Base-by-base conservation (phyloP, 2,797 vertebrate species). In the Leuciscus waleckii region DNA sequence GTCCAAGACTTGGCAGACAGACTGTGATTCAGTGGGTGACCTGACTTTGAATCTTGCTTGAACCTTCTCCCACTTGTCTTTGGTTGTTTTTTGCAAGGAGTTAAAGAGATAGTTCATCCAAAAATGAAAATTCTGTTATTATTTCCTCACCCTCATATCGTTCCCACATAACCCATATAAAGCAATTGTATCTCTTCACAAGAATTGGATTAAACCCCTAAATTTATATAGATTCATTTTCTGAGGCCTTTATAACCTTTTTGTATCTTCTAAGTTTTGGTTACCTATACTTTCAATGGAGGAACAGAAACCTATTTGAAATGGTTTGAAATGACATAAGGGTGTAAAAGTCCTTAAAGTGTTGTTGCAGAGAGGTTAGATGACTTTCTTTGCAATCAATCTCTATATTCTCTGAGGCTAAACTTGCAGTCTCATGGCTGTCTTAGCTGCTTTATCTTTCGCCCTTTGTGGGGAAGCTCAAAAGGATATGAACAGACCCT, bases 401-500 rank as follows among this genome's bases (percentile, higher is more conserved):
- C 73, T 58, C 46, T 81, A 63, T 79, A 81, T 85, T 75, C 76
- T 73, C 77, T 81, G 61, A 71, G 71, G 67, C 68, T 81, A 77
- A 78, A 79, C 85, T 63, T 51, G n/a, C 61, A 37, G 74, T 29
- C 77, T 73, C 58, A 54, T 68, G 79, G 70, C 79, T 56, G 32
- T 75, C 73, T 87, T 79, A 54, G 58, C 74, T 80, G 29, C 67
- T 74, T 85, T 87, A 85, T 67, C 77, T 78, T 35, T 41, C 11
- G 37, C 67, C 74, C 85, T 87, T 74, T 87, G 82, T 85, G 79
- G 35, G 82, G 41, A 84, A 81, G 84, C 84, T 85, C 79, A 83
- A 83, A 86, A 83, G 81, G 78, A 86, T 81, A 68, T 54, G 39
- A 21, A 23, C 71, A 86, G 61, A 46, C 78, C 56, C 37, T 67